A percentile compares a stretch with the other conserved stretches of the same genome.
phyloP scores from a whole-genome alignment of 2,797 vertebrate genomes.

The Paedocypris micromegethes region DNA sequence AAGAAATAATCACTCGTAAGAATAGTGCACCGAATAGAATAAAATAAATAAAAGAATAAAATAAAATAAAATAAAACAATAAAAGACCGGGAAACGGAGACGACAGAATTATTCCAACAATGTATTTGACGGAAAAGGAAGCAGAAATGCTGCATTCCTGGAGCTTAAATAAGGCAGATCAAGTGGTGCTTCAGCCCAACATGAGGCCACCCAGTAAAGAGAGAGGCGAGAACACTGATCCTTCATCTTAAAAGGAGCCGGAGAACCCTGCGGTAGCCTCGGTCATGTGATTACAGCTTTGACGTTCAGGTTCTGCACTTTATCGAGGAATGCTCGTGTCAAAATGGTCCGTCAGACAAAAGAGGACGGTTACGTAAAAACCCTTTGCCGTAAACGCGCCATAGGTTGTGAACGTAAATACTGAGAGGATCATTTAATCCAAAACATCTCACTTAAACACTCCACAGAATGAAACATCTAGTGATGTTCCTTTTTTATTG shows the following conservation, averaged over 20 bases:
- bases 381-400: no score
- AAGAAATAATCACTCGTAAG: no score
- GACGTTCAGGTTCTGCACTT: neutral
- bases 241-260: constrained; percentile 4
- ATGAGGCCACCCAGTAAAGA: neutral
- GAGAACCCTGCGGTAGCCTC: neutral
- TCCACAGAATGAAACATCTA: no score
- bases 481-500: no score
- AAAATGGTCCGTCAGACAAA: neutral
- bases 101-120: constrained; percentile 22
- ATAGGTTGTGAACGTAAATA: no score
- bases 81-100: constrained; percentile 13
- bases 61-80: constrained; percentile 17
- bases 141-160: constrained; percentile 5
- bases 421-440: no score
- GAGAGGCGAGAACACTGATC: neutral
- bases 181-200: neutral
- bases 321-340: neutral
- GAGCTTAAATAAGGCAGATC: neutral
- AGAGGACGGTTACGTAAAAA: neutral
- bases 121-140: constrained; percentile 15
- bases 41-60: no score
- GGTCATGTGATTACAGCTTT: constrained; percentile 5
- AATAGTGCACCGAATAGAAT: no score
- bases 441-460: no score